phyloP scores from a whole-genome alignment of 1,140 invertebrate species.

The Cyclina sinensis region DNA sequence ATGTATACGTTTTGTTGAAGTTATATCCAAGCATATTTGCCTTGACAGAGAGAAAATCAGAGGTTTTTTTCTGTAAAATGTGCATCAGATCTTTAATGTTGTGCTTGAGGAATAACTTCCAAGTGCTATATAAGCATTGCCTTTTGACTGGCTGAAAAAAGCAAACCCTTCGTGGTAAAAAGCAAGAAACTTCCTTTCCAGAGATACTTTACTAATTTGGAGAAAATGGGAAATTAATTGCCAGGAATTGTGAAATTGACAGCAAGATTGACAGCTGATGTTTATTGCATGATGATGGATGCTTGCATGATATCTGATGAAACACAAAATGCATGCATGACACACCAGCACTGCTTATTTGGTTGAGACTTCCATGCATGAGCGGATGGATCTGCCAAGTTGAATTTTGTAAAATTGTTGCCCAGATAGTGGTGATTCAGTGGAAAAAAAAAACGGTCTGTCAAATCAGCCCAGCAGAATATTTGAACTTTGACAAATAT shows the following conservation, averaged over 20 bases:
- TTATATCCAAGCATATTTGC: no score
- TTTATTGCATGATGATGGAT: conserved; percentile 58
- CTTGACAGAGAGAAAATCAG: no score
- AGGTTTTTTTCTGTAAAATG: no score
- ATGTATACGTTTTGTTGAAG: no score
- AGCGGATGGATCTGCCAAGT: neutral
- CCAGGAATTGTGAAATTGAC: conserved; percentile 26
- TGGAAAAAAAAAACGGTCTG: neutral
- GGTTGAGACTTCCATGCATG: neutral
- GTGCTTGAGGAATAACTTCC: no score
- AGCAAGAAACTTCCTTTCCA: neutral
- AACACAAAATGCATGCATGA: neutral
- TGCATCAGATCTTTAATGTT: no score
- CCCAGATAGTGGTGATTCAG: neutral
- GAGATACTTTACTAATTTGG: conserved; percentile 21
- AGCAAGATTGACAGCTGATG: conserved; percentile 49
- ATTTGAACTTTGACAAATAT: no score
- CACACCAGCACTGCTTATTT: neutral
- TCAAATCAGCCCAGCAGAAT: neutral
- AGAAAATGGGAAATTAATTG: conserved; percentile 40
- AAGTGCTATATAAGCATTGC: no score
- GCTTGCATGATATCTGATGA: conserved; percentile 24
- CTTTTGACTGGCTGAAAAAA: no score
- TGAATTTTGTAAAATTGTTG: neutral
- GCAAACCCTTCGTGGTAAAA: no score